Conservation (phyloP, 2,113 vertebrate genomes). For the Equus przewalskii region DNA sequence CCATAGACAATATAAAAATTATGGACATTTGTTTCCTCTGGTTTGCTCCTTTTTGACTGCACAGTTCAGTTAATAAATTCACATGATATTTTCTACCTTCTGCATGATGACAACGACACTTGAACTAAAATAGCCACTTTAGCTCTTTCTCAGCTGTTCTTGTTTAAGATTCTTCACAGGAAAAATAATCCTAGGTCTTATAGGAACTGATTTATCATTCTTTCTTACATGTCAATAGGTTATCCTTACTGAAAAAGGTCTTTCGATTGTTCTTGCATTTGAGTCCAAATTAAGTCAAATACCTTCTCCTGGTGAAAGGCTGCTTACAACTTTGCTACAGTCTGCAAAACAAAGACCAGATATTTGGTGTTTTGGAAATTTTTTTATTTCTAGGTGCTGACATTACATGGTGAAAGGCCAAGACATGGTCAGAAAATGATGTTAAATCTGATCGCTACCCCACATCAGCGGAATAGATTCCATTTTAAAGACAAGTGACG, state of each 20-base stretch:
- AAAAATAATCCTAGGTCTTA: constrained; percentile 51
- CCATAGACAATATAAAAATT: not conserved
- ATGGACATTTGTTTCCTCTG: not conserved
- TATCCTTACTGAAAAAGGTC: constrained; percentile 42
- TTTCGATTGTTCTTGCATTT: constrained; percentile 56
- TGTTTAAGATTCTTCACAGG: constrained; percentile 56
- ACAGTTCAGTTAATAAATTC: constrained; percentile 13
- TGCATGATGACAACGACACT: constrained; percentile 15
- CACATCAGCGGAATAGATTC: not conserved
- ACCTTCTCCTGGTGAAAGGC: not conserved
- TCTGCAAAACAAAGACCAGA: not conserved
- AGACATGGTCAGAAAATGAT: not conserved
- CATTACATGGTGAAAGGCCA: not conserved
- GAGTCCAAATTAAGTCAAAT: constrained; percentile 63
- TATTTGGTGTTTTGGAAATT: not conserved
- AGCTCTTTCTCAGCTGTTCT: constrained; percentile 35
- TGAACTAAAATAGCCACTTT: constrained; percentile 3
- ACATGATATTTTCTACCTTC: not conserved
- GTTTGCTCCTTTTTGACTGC: not conserved
- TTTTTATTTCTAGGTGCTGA: not conserved
- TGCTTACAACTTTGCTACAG: not conserved
- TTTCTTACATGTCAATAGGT: constrained; percentile 53
- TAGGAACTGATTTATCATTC: constrained; percentile 59
- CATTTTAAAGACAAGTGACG: not conserved
- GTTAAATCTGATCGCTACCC: not conserved